Base-by-base conservation (phyloP, 2,113 vertebrate genomes). In the Leiothrix lutea region DNA sequence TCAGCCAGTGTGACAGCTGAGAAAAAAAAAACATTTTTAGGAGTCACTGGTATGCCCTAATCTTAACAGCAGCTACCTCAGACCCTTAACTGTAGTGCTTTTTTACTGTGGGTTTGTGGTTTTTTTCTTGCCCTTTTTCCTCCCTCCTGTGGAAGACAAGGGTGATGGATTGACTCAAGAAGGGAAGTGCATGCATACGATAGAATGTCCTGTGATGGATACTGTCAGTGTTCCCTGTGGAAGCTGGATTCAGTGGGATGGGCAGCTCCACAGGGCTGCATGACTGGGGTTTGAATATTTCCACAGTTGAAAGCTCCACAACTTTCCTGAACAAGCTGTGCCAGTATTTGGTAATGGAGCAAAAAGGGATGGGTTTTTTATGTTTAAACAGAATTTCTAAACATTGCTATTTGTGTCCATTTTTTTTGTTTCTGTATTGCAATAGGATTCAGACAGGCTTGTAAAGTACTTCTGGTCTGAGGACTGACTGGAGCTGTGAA, bases 181-280 rank as follows among this genome's bases (percentile, higher is more conserved):
- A 51, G 40, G 56, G 58, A 53, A 11, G 4, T 11, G 21, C 0
- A 0, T 10, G n/a, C 2, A 2, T 31, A 7, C 24, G 9, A 0
- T 3, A 25, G 42, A 31, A 51, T 78, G 56, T 64, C 18, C 38
- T 24, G 31, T 24, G 28, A 6, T n/a, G 65, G 56, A 10, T 12
- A 1, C 17, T 21, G 8, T 45, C 9, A 9, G 38, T 17, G 14
- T 61, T 75, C 29, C 23, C 31, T 40, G 12, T 40, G 69, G 64
- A 48, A 57, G 23, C 23, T 21, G 56, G 47, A 5, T 57, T 31
- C 33, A 16, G 86, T 4, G 7, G 16, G 13, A 36, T 56, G 51
- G 17, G 35, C 29, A 82, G 44, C 22, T 72, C 18, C 25, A 2
- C 2, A 5, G 57, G 28, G 7, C 8, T 2, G 5, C 69, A 0